These are phyloP conservation scores for Hemistola chrysoprasaria DNA, from an alignment of 2,888 invertebrate species.

Conservation along the genomic window DNA sequence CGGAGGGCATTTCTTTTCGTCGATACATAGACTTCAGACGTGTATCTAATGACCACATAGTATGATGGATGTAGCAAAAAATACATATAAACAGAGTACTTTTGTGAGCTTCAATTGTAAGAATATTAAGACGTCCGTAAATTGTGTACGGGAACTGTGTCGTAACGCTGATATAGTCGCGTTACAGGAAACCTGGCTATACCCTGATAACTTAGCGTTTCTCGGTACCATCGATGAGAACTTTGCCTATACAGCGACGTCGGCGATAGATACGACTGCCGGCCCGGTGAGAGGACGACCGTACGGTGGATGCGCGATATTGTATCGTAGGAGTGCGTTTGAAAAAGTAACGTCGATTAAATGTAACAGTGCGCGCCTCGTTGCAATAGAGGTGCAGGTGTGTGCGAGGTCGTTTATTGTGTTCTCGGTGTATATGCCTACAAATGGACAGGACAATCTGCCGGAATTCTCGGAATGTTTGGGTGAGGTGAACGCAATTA, in stretches of 20 bases:
- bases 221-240: not conserved
- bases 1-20: not conserved
- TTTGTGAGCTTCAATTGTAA: constrained; percentile 1
- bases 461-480: too few species aligned
- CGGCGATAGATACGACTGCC: not conserved
- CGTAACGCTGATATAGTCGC: not conserved
- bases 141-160: not conserved
- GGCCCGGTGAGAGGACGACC: constrained; percentile 1
- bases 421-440: constrained; percentile 3
- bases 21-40: not conserved
- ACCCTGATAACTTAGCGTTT: not conserved
- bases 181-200: constrained; percentile 1
- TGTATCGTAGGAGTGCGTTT: not conserved
- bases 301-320: constrained; percentile 1
- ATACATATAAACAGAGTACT: too few species aligned
- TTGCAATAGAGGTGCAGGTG: not conserved
- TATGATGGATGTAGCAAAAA: too few species aligned
- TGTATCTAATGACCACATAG: too few species aligned
- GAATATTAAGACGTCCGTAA: not conserved
- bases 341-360: not conserved
- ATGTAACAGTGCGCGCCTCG: not conserved
- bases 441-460: not conserved
- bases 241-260: not conserved
- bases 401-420: not conserved
- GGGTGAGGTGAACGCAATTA: too few species aligned